These are phyloP conservation scores for Leucopternis melanops DNA, from an alignment of 2,113 vertebrate genomes.

Conservation along the genomic window DNA sequence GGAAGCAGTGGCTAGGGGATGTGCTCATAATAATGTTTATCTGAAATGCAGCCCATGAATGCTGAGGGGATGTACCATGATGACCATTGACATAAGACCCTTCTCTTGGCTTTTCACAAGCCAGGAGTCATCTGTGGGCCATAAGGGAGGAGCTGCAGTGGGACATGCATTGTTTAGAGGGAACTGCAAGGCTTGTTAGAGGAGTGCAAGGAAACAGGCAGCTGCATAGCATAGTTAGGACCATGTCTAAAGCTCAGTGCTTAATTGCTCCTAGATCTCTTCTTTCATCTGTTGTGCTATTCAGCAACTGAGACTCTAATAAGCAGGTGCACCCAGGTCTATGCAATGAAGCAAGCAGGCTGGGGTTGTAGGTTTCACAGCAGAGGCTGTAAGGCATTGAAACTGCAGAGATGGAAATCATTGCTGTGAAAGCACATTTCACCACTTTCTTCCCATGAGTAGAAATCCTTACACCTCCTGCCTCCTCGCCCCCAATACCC, in stretches of 20 bases:
- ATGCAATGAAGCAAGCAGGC: background rate
- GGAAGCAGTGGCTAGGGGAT: background rate
- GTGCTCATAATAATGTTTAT: background rate
- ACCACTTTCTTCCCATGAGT: background rate
- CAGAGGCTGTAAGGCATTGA: background rate
- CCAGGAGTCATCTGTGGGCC: background rate
- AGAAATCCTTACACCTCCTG: constrained; percentile 19
- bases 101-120: background rate
- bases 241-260: background rate
- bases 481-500: background rate
- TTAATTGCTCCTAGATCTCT: background rate
- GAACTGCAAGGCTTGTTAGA: background rate
- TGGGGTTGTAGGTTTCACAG: background rate
- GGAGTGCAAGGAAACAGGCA: background rate
- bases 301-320: background rate
- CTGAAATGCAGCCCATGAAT: background rate
- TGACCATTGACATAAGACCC: background rate
- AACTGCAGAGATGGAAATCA: background rate
- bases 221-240: background rate
- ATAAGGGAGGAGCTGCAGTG: background rate
- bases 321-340: background rate
- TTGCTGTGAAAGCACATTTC: constrained; percentile 20
- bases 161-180: background rate
- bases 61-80: background rate
- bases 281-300: background rate